These are phyloP conservation scores for Varanus komodoensis DNA, from an alignment of 2,113 vertebrate species.

Conservation along the genomic window DNA sequence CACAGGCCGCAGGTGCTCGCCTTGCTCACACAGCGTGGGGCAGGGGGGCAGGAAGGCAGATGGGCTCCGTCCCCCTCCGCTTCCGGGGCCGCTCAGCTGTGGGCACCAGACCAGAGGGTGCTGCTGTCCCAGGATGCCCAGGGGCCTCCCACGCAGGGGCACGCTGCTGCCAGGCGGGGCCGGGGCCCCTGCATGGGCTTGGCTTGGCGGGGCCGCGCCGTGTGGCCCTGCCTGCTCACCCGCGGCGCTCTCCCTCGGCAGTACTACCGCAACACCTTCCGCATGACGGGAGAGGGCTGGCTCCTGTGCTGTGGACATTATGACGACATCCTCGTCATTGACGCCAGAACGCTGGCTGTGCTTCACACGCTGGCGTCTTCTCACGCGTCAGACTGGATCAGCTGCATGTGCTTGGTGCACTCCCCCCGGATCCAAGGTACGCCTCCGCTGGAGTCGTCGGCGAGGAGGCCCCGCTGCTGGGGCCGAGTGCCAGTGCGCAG, in stretches of 20 bases:
- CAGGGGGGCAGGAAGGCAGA: neutral
- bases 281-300: constrained; percentile 85
- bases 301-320: constrained; percentile 86
- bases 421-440: constrained; percentile 84
- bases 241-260: constrained; percentile 45
- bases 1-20: neutral
- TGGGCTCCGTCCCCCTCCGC: neutral
- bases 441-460: neutral
- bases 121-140: neutral
- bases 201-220: neutral
- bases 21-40: neutral
- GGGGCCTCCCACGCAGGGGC: neutral
- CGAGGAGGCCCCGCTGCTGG: too few species aligned
- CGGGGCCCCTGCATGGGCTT: neutral
- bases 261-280: constrained; percentile 84
- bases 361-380: constrained; percentile 76
- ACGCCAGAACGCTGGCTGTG: constrained; percentile 77
- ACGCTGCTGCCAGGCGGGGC: neutral
- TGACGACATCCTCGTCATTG: constrained; percentile 79
- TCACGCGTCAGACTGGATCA: constrained; percentile 80
- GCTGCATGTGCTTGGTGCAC: constrained; percentile 80
- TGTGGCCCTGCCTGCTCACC: constrained; percentile 31
- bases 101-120: neutral
- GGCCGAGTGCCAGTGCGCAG: too few species aligned
- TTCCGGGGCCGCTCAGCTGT: neutral